These are phyloP conservation scores for Argynnis bischoffii DNA, from an alignment of 2,888 invertebrate species.

Conservation along the genomic window DNA sequence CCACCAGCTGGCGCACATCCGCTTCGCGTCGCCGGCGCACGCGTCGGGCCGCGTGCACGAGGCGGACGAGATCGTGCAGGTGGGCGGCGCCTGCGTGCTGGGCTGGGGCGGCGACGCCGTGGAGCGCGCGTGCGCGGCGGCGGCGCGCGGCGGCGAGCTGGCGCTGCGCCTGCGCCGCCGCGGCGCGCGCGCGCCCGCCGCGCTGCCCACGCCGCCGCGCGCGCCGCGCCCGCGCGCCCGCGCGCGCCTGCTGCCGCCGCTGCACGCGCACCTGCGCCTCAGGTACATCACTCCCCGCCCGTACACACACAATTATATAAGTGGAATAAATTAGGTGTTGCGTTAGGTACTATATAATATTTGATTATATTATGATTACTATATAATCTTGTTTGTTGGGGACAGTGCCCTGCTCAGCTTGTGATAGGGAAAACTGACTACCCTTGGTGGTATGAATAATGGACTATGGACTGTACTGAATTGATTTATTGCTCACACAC, in stretches of 20 bases:
- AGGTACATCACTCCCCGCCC: slow-evolving; percentile 20
- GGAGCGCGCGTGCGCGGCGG: slow-evolving; percentile 45
- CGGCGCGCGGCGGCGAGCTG: slow-evolving; percentile 44
- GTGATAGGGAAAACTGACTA: too few species aligned
- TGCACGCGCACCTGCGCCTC: slow-evolving; percentile 33
- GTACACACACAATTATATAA: too few species aligned
- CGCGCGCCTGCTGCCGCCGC: slow-evolving; percentile 38
- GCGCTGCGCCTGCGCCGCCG: slow-evolving; percentile 52
- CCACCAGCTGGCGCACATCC: slow-evolving; percentile 92
- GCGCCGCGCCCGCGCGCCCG: slow-evolving; percentile 41
- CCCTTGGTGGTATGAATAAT: too few species aligned
- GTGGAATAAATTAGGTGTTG: too few species aligned
- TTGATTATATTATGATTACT: too few species aligned
- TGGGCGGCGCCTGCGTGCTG: slow-evolving; percentile 61
- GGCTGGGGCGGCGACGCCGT: slow-evolving; percentile 64
- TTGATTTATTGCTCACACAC: too few species aligned
- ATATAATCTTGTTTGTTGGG: too few species aligned
- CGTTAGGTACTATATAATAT: too few species aligned
- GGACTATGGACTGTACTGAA: too few species aligned
- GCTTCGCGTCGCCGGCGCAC: slow-evolving; percentile 95
- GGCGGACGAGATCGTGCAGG: slow-evolving; percentile 98
- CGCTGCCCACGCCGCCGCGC: slow-evolving; percentile 47
- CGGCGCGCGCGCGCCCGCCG: slow-evolving; percentile 46
- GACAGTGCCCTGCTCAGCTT: too few species aligned
- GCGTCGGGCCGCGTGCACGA: slow-evolving; percentile 95